Evolutionary conservation across 2,113 vertebrate species (phyloP).

Genomic region (Neoarius graeffei): DNA sequence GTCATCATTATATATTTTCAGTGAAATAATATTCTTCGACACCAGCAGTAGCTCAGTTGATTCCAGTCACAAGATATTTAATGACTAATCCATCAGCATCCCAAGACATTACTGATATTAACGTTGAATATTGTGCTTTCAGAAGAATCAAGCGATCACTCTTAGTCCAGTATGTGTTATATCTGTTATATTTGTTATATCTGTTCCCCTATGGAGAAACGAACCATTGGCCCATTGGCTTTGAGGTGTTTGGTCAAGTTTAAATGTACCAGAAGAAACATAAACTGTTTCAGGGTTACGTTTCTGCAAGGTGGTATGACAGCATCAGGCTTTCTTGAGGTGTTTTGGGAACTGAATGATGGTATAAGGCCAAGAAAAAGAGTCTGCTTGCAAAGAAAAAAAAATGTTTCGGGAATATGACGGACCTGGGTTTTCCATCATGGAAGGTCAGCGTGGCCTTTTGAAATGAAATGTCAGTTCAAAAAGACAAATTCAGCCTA

Average conservation of each 20-base stretch:
- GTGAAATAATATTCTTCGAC: constrained; percentile 12
- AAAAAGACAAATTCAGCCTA: not conserved
- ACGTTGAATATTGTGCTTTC: not conserved
- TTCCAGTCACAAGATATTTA: not conserved
- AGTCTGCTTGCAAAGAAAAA: constrained; percentile 8
- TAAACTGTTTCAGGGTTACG: not conserved
- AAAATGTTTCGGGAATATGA: not conserved
- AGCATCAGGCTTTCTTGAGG: constrained; percentile 5
- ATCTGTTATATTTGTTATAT: not conserved
- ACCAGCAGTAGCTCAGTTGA: not conserved
- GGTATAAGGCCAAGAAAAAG: constrained; percentile 37
- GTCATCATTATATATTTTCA: constrained; percentile 10
- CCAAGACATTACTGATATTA: not conserved
- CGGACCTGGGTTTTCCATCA: not conserved
- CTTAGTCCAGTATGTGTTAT: not conserved
- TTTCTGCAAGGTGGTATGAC: constrained; percentile 6
- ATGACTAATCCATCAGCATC: not conserved
- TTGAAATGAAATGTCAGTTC: not conserved
- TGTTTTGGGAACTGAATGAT: constrained; percentile 27
- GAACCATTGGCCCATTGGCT: not conserved
- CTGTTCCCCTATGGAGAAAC: not conserved
- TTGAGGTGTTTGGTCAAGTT: not conserved
- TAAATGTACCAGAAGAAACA: constrained; percentile 2
- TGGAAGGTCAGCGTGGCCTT: not conserved
- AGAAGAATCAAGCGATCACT: not conserved